Evolutionary conservation across 2,797 vertebrate species (phyloP), one percentile per base, ranked within the genome.

Genomic region (Synanceia verrucosa): DNA sequence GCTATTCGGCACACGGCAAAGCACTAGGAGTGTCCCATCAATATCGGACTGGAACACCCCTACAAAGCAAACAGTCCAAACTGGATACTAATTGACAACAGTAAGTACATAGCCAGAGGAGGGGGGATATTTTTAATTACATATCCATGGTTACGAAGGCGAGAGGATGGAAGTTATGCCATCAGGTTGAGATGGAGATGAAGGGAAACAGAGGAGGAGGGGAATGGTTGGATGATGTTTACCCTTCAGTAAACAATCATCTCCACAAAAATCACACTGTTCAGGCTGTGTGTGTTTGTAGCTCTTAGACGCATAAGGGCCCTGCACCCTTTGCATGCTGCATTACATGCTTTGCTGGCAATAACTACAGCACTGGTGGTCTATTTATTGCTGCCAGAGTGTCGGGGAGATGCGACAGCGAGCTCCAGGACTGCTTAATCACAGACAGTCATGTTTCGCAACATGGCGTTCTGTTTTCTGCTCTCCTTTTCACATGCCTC

Each of bases 61-160:
- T n/a, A n/a, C n/a, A n/a, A n/a, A n/a, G n/a, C n/a, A n/a, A n/a
- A n/a, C n/a, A n/a, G n/a, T n/a, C n/a, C n/a, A n/a, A n/a, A n/a
- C n/a, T n/a, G n/a, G n/a, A n/a, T n/a, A n/a, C 87, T 92, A 93
- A 93, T 89, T 93, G 91, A 91, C 84, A 85, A 86, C 86, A 79
- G 85, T 88, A 83, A 92, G 84, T 91, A 87, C 86, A 89, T 84
- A 88, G 78, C 79, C 81, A 85, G 74, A 83, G 84, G 88, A 88
- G 74, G 73, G 69, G 79, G 87, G 86, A 79, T 91, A 90, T 90
- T 90, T 91, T 93, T 92, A 91, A 93, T 93, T 88, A 93, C 77
- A 89, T 91, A 88, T 84, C 87, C 80, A 88, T 88, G 76, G 82
- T 55, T 73, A 88, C 78, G 26, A 31, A 18, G 59, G 57, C 28